Evolutionary conservation across 2,888 invertebrate genomes (phyloP).

Genomic region (Acrobasis suavella): DNA sequence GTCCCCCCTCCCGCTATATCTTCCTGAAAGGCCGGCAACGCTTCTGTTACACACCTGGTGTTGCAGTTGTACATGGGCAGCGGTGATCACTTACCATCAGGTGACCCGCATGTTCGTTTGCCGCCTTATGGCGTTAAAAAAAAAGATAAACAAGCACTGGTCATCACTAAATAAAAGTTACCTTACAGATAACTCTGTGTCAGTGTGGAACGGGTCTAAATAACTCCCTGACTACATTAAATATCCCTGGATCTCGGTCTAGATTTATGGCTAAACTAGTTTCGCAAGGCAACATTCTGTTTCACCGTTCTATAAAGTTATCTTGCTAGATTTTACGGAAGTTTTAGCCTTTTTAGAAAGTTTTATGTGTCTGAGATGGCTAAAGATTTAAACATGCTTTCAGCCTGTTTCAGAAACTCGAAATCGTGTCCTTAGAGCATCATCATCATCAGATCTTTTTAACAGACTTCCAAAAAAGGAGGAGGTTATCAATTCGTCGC

Average conservation of each 20-base stretch:
- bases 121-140: no score
- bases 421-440: no score
- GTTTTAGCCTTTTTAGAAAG: constrained; percentile 11
- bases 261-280: constrained; percentile 22
- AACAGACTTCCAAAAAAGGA: no score
- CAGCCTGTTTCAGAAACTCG: no score
- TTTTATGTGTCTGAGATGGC: not conserved
- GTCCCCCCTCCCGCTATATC: no score
- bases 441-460: no score
- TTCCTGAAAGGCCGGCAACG: no score
- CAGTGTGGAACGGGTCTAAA: constrained; percentile 17
- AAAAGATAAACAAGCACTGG: not conserved
- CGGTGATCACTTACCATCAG: no score
- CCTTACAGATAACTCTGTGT: constrained; percentile 1
- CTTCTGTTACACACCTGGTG: no score
- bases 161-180: constrained; percentile 1
- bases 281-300: constrained; percentile 15
- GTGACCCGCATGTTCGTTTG: no score
- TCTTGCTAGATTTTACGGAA: constrained; percentile 10
- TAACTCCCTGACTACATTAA: constrained; percentile 21
- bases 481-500: no score
- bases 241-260: constrained; percentile 19
- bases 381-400: not conserved
- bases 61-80: no score
- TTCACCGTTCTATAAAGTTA: constrained; percentile 15